Base-by-base conservation (phyloP, 37 sponge, comb jelly and placozoan species). In the Eunapius fragilis region DNA sequence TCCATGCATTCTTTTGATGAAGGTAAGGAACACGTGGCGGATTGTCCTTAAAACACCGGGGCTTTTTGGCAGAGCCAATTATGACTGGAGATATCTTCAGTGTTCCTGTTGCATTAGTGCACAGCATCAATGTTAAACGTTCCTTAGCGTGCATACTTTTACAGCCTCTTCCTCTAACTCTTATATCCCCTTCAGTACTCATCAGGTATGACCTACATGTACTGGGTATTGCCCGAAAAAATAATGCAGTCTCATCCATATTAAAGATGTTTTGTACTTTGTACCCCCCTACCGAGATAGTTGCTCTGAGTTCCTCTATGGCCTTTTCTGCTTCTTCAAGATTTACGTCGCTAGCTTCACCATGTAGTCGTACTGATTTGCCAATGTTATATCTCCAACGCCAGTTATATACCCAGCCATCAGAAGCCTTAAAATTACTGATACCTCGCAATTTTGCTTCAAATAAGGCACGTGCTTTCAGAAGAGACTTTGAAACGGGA, bases 1-100 rank as follows among this genome's bases (percentile, higher is more conserved):
- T 79, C 47, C 79, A 79, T 58, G 79, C 79, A 79, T 79, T 79
- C 36, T 79, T 79, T 22, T 79, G 37, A 23, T 49, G 28, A 31
- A 58, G 27, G 30, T 48, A 38, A 22, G 79, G 79, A 49, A 79
- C 25, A 37, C 58, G 67, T 36, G 79, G 49, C 49, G 67, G 67
- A 41, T 67, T 30, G 25, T 25, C 14, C 36, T 31, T 49, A 79
- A 79, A 79, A 31, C 79, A 79, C 30, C 79, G 79, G 11, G 79
- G 79, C 28, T 48, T 79, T 25, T 49, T 67, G 33, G 49, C 79
- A 31, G 45, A 58, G 49, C 79, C 79, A 49, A 79, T 79, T 67
- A 25, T 49, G 28, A 37, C 77, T 27, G 35, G 77, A 35, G 22
- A 10, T 19, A 58, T 10, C 58, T 58, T 58, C 19, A 10, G 22